Evolutionary conservation across 2,888 invertebrate species (phyloP), one percentile per base, ranked within the genome.

Genomic region (Zele albiditarsus): DNA sequence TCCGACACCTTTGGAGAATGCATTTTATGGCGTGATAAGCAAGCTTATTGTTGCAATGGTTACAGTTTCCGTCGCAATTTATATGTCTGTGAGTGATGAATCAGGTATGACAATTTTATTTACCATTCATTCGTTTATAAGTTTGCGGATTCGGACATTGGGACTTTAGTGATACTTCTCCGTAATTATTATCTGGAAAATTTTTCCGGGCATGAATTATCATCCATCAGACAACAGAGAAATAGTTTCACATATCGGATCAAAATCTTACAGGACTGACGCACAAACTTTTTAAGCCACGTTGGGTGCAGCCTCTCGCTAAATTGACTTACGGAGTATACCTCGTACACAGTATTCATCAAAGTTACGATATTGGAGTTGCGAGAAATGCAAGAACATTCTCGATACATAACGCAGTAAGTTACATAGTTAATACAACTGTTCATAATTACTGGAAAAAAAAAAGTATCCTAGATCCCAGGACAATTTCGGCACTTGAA

Each of bases 231-330:
- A 38, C 2, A 12, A 4, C 10, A 8, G 12, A 38, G 2, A 12
- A 38, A 38, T 38, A 8, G 12, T 38, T 38, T 12, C 2, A 12
- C 3, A 38, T 4, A 12, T 38, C 8, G n/a, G n/a, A 38, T 12
- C 42, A 65, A 42, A 46, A 20, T 38, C 12, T 12, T 12, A 38
- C 77, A 86, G 87, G 83, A 77, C 79, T 82, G 12, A 79, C 83
- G 73, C 82, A 84, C 71, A 84, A 84, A 63, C 78, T 84, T 20
- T 76, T 84, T 8, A 84, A 84, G n/a, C 82, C 83, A 8, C 27
- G 78, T 28, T 86, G 85, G 87, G 81, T 79, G 28, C 86, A 85
- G 74, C 86, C 86, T n/a, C 57, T 85, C 20, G 82, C 82, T 12
- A 82, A 82, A 80, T 75, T 87, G 66, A 84, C 84, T 28, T 86